These are phyloP conservation scores for Bos indicus DNA, from an alignment of 2,113 vertebrate species.

Conservation along the genomic window DNA sequence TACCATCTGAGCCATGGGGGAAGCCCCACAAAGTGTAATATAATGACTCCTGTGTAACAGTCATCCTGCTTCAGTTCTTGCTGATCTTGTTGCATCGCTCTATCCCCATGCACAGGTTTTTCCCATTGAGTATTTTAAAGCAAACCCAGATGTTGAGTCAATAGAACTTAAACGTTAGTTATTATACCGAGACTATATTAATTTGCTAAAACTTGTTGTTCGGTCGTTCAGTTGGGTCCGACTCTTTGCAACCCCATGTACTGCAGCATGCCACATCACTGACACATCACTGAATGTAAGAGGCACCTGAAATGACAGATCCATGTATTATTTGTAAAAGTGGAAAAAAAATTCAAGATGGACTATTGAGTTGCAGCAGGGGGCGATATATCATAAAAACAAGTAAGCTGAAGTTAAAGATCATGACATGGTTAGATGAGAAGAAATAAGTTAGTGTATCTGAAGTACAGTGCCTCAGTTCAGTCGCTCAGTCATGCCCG, in stretches of 20 bases:
- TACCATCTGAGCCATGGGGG: background rate
- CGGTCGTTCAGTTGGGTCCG: accelerated
- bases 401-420: background rate
- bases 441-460: background rate
- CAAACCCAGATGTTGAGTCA: background rate
- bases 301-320: conserved; percentile 7
- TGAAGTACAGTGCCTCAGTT: background rate
- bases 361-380: background rate
- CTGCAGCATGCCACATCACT: background rate
- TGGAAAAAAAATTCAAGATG: background rate
- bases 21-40: background rate
- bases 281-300: conserved; percentile 29
- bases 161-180: background rate
- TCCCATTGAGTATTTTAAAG: background rate
- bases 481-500: background rate
- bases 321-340: background rate
- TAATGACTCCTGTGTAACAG: background rate
- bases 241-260: background rate
- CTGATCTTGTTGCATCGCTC: background rate
- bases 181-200: background rate
- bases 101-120: background rate
- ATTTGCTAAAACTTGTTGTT: background rate
- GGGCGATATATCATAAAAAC: background rate
- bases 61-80: background rate
- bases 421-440: background rate